Percentiles rank a stretch among this genome's conserved stretches.
These are phyloP conservation scores for Calameuta idolon DNA, from an alignment of 2,888 invertebrate species.

Conservation along the genomic window DNA sequence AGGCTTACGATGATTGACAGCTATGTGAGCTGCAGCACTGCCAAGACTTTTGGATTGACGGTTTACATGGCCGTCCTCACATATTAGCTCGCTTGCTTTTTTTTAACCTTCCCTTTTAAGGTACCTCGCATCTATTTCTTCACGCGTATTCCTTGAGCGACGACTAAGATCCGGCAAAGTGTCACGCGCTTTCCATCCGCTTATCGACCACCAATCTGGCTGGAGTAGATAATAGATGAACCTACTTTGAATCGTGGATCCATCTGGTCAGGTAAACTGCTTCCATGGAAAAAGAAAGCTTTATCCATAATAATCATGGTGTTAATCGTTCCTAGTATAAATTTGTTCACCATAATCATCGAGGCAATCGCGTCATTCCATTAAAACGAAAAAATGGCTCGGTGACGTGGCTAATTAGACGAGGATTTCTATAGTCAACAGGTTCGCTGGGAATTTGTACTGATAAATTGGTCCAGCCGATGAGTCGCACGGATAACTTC, in stretches of 20 bases:
- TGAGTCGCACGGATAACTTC: too few species aligned
- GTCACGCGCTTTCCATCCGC: slow-evolving; percentile 2
- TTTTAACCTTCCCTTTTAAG: neutral
- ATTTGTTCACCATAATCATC: neutral
- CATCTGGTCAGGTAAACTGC: neutral
- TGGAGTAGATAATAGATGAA: neutral
- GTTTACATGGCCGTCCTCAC: slow-evolving; percentile 43
- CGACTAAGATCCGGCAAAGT: neutral
- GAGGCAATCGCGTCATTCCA: neutral
- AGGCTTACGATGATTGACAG: slow-evolving; percentile 49
- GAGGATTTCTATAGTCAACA: too few species aligned
- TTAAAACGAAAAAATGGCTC: neutral
- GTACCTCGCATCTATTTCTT: neutral
- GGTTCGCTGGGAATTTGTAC: too few species aligned
- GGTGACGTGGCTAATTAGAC: neutral
- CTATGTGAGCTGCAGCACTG: slow-evolving; percentile 28
- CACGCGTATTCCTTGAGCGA: slow-evolving; percentile 3
- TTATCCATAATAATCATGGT: neutral
- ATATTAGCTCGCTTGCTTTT: slow-evolving; percentile 33
- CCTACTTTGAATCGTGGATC: neutral
- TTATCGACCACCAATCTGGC: neutral
- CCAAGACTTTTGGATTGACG: slow-evolving; percentile 41
- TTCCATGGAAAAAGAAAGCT: neutral
- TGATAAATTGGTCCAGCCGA: too few species aligned
- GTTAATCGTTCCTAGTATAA: neutral